These are phyloP conservation scores for Xiphias gladius DNA, from an alignment of 2,113 vertebrate genomes.

Conservation along the genomic window DNA sequence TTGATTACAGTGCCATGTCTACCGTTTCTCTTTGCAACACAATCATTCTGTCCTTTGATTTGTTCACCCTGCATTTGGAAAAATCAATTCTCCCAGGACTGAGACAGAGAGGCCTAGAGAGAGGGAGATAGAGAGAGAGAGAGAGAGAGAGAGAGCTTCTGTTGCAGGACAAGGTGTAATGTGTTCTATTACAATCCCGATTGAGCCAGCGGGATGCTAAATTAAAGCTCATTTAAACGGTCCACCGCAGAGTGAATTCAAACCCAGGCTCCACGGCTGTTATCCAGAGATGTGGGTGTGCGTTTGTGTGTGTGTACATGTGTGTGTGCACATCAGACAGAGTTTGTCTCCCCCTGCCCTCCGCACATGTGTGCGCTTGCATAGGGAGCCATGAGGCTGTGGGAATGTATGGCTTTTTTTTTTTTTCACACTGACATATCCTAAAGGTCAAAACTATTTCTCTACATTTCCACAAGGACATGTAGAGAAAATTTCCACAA, in stretches of 20 bases:
- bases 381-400: constrained; percentile 25
- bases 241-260: constrained; percentile 64
- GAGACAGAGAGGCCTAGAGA: constrained; percentile 33
- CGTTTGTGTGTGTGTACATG: constrained; percentile 3
- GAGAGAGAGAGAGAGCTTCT: constrained; percentile 54
- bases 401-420: constrained; percentile 43
- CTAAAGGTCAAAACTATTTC: constrained; percentile 82
- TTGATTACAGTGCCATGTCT: constrained; percentile 75
- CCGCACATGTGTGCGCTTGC: constrained; percentile 34
- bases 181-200: constrained; percentile 77
- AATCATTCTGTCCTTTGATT: constrained; percentile 79
- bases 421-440: constrained; percentile 55
- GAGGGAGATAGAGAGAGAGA: constrained; percentile 35
- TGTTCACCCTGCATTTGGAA: constrained; percentile 74
- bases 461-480: constrained; percentile 61
- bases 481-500: constrained; percentile 60
- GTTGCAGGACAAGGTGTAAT: constrained; percentile 77
- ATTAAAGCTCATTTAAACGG: constrained; percentile 79
- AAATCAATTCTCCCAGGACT: constrained; percentile 79
- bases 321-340: constrained; percentile 4
- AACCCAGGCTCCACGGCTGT: constrained; percentile 60
- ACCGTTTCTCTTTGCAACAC: constrained; percentile 71
- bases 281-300: constrained; percentile 37
- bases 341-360: constrained; percentile 39
- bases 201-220: constrained; percentile 76